A percentile compares a stretch with the other conserved stretches of the same genome.
Conservation (phyloP, 2,888 invertebrate species). For the Patella depressa region DNA sequence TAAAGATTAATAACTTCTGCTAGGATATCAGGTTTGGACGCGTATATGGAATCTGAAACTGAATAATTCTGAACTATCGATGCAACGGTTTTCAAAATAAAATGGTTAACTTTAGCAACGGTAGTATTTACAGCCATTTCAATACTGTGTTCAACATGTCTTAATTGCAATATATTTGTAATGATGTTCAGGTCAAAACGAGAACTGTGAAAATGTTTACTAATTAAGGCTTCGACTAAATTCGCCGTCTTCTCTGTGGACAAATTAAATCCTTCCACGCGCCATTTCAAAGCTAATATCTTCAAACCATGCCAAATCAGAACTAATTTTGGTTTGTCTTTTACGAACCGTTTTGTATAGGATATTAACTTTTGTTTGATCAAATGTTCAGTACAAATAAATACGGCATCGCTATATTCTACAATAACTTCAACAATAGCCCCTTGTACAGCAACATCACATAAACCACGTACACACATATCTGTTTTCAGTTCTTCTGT, state of each 20-base stretch:
- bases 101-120: too few species aligned
- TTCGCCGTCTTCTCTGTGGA: neutral
- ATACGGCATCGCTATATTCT: conserved; percentile 9
- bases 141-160: neutral
- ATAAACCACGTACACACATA: neutral
- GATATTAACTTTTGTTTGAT: neutral
- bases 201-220: neutral
- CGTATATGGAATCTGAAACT: too few species aligned
- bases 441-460: neutral
- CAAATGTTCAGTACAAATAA: conserved; percentile 1
- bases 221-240: neutral
- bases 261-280: neutral
- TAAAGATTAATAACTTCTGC: too few species aligned
- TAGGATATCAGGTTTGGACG: too few species aligned
- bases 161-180: neutral
- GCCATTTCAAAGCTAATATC: neutral
- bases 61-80: too few species aligned
- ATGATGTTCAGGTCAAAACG: neutral
- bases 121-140: neutral
- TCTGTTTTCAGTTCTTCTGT: neutral
- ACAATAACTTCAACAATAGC: conserved; percentile 10
- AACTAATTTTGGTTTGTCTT: neutral
- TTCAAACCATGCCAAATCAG: neutral
- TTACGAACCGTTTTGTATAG: neutral
- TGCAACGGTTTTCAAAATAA: too few species aligned